A percentile compares a stretch with the other conserved stretches of the same genome.
These are phyloP conservation scores for Gymnogyps californianus DNA, from an alignment of 2,113 vertebrate genomes.

Conservation along the genomic window DNA sequence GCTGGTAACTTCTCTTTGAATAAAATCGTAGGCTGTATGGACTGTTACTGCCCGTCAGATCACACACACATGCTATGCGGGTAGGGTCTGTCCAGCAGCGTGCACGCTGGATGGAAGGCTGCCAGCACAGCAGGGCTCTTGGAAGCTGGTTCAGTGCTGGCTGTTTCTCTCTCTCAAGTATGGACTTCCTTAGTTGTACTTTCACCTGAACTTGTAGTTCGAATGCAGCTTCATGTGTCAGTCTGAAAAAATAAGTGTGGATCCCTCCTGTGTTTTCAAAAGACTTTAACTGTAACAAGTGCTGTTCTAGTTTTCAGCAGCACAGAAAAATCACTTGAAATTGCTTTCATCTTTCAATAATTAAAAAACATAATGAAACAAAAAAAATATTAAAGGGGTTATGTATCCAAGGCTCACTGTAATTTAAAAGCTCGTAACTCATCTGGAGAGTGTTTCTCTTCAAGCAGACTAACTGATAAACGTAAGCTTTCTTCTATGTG, in stretches of 20 bases:
- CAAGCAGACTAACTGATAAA: neutral
- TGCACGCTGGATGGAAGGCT: neutral
- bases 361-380: neutral
- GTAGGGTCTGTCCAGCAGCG: neutral
- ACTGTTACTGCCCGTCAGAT: neutral
- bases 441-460: neutral
- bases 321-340: neutral
- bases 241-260: neutral
- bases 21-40: neutral
- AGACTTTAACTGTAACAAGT: neutral
- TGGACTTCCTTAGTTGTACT: neutral
- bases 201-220: neutral
- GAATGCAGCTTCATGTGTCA: neutral
- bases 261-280: neutral
- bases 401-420: neutral
- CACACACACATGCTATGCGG: accelerated
- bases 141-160: neutral
- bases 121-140: neutral
- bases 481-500: neutral
- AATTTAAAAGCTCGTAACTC: neutral
- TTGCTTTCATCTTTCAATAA: neutral
- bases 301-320: neutral
- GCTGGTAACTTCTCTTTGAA: neutral
- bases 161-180: neutral
- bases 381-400: neutral